Conservation (phyloP, 1,140 invertebrate genomes). For the Drosophila guanche region DNA sequence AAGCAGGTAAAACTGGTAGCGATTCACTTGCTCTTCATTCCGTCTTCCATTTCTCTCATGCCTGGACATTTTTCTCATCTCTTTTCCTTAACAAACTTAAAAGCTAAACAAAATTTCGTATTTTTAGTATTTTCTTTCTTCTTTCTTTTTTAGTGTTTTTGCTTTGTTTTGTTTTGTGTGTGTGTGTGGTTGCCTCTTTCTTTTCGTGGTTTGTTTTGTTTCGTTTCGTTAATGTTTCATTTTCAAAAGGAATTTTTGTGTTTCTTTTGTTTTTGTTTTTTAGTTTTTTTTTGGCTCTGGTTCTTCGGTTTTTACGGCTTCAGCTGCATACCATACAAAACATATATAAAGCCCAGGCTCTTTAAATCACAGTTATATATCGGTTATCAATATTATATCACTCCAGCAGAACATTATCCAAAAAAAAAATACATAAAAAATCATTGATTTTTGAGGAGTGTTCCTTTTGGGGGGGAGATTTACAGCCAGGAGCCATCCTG, state of each 20-base stretch:
- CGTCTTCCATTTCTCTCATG: constrained; percentile 6
- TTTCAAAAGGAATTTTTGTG: constrained; percentile 55
- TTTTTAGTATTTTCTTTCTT: constrained; percentile 31
- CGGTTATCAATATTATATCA: constrained; percentile 55
- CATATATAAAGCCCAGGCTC: constrained; percentile 65
- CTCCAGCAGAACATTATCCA: constrained; percentile 54
- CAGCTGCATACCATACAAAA: constrained; percentile 47
- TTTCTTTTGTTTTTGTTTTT: constrained; percentile 39
- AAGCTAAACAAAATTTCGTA: constrained; percentile 60
- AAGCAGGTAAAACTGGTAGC: constrained; percentile 82
- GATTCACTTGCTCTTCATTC: constrained; percentile 41
- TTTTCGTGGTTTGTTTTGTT: constrained; percentile 68
- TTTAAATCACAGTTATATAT: constrained; percentile 75
- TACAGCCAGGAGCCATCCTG: not conserved
- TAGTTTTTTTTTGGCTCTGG: constrained; percentile 36
- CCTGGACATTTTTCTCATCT: not conserved
- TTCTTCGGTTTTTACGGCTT: constrained; percentile 16
- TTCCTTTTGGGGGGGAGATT: not conserved
- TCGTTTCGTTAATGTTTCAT: constrained; percentile 41
- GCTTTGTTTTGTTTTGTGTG: constrained; percentile 38
- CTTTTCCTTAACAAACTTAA: constrained; percentile 57
- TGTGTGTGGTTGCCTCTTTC: constrained; percentile 72
- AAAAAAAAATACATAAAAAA: constrained; percentile 34
- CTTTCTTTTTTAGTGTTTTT: constrained; percentile 29
- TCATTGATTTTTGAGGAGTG: constrained; percentile 25